A percentile compares a stretch with the other conserved stretches of the same genome.
phyloP scores from a whole-genome alignment of 2,797 vertebrate genomes.

The Oreochromis grahami region DNA sequence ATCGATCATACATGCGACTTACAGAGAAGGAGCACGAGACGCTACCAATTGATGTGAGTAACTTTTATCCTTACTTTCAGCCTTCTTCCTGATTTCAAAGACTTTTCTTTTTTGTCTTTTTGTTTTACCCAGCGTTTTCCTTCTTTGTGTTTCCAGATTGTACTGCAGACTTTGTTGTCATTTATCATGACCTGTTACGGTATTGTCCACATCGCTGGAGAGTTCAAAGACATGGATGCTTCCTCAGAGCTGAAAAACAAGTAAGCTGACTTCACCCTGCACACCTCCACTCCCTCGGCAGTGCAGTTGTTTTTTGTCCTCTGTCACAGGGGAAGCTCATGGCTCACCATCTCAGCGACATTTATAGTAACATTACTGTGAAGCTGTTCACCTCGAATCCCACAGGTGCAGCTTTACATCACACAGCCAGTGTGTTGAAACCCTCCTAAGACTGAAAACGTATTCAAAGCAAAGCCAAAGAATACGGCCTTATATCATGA shows the following conservation, averaged over 20 bases:
- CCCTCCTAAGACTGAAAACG: not conserved
- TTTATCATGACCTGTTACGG: constrained; percentile 96
- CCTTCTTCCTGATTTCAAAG: not conserved
- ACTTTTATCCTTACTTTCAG: not conserved
- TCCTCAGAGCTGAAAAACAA: constrained; percentile 98
- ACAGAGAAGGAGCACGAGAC: constrained; percentile 98
- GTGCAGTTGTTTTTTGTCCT: constrained; percentile 2
- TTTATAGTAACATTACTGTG: not conserved
- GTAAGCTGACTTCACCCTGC: constrained; percentile 68
- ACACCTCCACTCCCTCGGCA: not conserved
- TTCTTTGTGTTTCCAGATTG: constrained; percentile 77
- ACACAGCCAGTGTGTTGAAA: not conserved
- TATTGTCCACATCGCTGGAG: constrained; percentile 95
- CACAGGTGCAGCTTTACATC: not conserved
- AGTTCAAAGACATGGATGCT: constrained; percentile 99
- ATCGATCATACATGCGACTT: constrained; percentile 96
- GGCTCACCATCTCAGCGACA: not conserved
- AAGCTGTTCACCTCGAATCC: not conserved
- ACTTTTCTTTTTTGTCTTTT: not conserved
- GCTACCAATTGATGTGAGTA: constrained; percentile 93
- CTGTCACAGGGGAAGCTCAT: not conserved
- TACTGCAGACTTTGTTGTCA: constrained; percentile 93
- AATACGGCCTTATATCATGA: not conserved
- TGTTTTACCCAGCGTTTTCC: fast-evolving
- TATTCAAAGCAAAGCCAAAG: not conserved